Evolutionary conservation across 2,797 vertebrate species (phyloP), one percentile per base, ranked within the genome.

Genomic region (Eurystomus glaucurus): DNA sequence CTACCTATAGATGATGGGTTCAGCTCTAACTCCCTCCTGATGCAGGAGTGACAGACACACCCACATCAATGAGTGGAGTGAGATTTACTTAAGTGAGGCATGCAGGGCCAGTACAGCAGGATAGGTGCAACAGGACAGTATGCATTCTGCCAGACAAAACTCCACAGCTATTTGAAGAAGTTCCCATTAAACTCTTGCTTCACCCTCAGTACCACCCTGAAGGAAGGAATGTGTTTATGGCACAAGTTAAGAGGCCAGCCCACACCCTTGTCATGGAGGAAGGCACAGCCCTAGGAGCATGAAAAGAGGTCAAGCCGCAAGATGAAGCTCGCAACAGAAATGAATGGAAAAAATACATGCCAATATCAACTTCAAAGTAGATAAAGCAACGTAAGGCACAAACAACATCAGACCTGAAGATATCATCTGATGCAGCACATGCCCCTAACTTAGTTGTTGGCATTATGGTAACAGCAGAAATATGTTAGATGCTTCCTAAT

Each of bases 171-270:
- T 96, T 96, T 96, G 93, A 92, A 97, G 90, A 94, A 90, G 92
- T 97, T 97, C 90, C 90, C 76, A 96, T 97, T 97, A 96, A 96
- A 69, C 33, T 95, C 94, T 96, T 97, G 88, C 91, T 86, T 97
- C 95, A 97, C 87, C 51, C 80, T 60, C 70, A 91, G 94, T 96
- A 93, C 92, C 95, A 93, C 90, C 92, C 97, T 80, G 88, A 92
- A 96, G 75, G 83, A 91, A 90, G 84, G 95, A 97, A 95, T 96
- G 95, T 95, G 95, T 97, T 97, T 97, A 96, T 96, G 80, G 95
- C 85, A 95, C 62, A 93, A 85, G 80, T 91, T 94, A 96, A 86
- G 90, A 97, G 93, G 86, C 81, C 88, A 39, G 95, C 68, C 94
- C 81, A 94, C 95, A 96, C 95, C 92, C 84, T 90, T 82, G 81